Evolutionary conservation across 2,888 invertebrate genomes (phyloP), one percentile per base, ranked within the genome.

Genomic region (Acanthacorydalis orientalis): DNA sequence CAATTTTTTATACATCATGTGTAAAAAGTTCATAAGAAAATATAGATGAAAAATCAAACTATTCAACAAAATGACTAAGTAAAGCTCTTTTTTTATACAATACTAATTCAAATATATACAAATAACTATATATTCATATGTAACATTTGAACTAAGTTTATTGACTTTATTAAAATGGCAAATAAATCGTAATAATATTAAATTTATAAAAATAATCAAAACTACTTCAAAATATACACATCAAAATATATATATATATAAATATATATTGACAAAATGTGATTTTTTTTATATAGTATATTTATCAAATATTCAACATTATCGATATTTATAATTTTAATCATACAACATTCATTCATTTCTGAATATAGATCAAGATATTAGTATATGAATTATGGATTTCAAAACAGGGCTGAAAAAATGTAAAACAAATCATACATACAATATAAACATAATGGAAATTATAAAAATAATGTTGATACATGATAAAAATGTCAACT

Each of bases 201-300:
- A 38, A 38, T 12, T 38, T 38, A 15, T 38, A 38, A 38, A 38
- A 38, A 38, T 38, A 38, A 38, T 38, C 15, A 32, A 32, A 43
- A n/a, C 32, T 16, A 31, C 31, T 43, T 31, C 32, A 43, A 43
- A 31, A 43, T 43, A 43, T 43, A 43, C 43, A 43, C 43, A 43
- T 43, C 43, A 43, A 43, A 43, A 43, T 43, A 31, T 31, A 31
- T 9, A 43, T 42, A 23, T 23, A 23, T 23, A 23, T 23, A 23
- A 23, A 23, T 23, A 23, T 23, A 23, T 23, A 23, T 23, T 23
- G 23, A 23, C 23, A 23, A 23, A 23, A 23, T 23, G 23, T 15
- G 14, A 43, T 10, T 43, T 31, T 31, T 43, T n/a, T n/a, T n/a
- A n/a, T 31, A 2, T 43, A 43, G 14, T 43, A 31, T 32, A 43